Evolutionary conservation across 2,797 vertebrate genomes (phyloP).

Genomic region (Cercopithecus petaurista): DNA sequence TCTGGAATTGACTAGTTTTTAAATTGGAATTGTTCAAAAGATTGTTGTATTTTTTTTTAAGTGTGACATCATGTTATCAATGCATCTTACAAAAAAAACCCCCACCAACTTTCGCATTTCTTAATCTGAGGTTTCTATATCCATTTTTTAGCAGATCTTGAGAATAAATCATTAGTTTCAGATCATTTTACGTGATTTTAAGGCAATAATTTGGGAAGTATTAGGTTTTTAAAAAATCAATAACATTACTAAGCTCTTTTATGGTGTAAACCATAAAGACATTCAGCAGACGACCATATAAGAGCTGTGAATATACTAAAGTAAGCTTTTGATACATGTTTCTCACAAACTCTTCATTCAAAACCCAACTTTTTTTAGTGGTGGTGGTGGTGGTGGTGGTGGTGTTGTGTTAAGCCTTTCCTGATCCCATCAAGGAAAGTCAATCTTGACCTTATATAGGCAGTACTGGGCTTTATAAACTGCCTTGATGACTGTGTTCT

Average conservation of each 20-base stretch:
- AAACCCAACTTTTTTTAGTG: neutral
- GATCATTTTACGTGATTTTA: neutral
- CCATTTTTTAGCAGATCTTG: neutral
- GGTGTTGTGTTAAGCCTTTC: neutral
- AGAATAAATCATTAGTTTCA: neutral
- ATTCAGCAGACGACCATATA: neutral
- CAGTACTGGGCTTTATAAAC: neutral
- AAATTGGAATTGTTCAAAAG: neutral
- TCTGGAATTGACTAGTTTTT: neutral
- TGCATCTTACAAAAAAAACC: neutral
- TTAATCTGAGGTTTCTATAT: slow-evolving; percentile 7
- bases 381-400: neutral
- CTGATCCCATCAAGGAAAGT: neutral
- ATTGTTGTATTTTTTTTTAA: slow-evolving; percentile 6
- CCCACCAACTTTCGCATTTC: neutral
- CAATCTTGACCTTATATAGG: neutral
- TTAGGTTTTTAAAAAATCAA: neutral
- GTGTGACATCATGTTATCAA: neutral
- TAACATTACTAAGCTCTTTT: neutral
- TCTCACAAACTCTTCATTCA: neutral
- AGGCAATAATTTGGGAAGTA: neutral
- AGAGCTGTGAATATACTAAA: neutral
- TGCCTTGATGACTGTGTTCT: neutral
- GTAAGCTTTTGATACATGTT: neutral
- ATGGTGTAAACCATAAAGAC: neutral